Evolutionary conservation across 2,888 invertebrate species (phyloP).

Genomic region (Thereva nobilitata): DNA sequence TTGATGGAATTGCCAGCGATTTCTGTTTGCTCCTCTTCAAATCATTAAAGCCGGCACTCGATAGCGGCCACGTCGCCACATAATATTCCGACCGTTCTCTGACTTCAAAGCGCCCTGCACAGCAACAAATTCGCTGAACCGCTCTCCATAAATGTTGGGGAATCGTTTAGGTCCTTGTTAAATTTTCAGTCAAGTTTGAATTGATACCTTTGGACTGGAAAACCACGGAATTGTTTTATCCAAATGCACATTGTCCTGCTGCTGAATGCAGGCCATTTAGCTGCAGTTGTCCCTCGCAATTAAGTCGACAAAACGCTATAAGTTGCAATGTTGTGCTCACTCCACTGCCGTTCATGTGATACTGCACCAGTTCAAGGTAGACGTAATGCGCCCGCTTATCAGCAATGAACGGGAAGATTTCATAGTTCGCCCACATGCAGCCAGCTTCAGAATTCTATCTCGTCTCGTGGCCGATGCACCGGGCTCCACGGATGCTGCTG

Average conservation of each 20-base stretch:
- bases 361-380: neutral
- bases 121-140: slow-evolving; percentile 7
- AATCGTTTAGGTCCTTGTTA: slow-evolving; percentile 37
- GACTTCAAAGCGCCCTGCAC: neutral
- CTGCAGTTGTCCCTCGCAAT: slow-evolving; percentile 39
- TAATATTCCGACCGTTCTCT: neutral
- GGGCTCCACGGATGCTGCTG: neutral
- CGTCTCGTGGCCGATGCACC: neutral
- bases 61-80: neutral
- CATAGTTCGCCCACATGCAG: neutral
- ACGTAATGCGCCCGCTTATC: too few species aligned
- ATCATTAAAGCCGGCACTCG: slow-evolving; percentile 9
- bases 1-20: slow-evolving; percentile 23
- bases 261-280: slow-evolving; percentile 37
- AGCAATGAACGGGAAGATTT: too few species aligned
- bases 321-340: slow-evolving; percentile 3
- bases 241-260: slow-evolving; percentile 34
- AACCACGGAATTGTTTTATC: slow-evolving; percentile 39
- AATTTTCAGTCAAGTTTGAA: slow-evolving; percentile 38
- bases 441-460: neutral
- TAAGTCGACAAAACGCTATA: slow-evolving; percentile 37
- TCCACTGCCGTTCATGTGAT: neutral
- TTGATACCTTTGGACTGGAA: slow-evolving; percentile 39
- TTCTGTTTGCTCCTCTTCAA: slow-evolving; percentile 26
- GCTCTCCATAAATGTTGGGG: slow-evolving; percentile 21